A percentile compares a stretch with the other conserved stretches of the same genome.
Evolutionary conservation across 2,888 invertebrate species (phyloP).

Genomic region (Melieria crassipennis): DNA sequence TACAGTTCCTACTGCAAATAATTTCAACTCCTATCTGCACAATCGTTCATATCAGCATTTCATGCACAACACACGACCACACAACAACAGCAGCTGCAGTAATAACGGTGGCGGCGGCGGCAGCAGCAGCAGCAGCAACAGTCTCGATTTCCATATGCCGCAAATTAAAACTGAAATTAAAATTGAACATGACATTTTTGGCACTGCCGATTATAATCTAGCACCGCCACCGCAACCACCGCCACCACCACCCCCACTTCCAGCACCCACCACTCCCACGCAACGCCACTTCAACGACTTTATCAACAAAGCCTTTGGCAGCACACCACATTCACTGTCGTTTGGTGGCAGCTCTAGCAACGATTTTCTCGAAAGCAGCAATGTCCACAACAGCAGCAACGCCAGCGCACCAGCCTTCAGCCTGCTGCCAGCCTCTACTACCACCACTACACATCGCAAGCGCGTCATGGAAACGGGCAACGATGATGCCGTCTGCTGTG

Average conservation of each 20-base stretch:
- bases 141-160: conserved; percentile 23
- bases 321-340: conserved; percentile 22
- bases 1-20: conserved; percentile 24
- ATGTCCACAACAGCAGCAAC: conserved; percentile 16
- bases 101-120: neutral
- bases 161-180: conserved; percentile 53
- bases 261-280: neutral
- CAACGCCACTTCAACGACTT: conserved; percentile 46
- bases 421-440: conserved; percentile 32
- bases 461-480: conserved; percentile 37
- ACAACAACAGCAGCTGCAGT: too few relatives aligned
- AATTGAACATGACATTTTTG: conserved; percentile 48
- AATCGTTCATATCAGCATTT: conserved; percentile 22
- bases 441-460: conserved; percentile 35
- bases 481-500: conserved; percentile 54
- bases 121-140: conserved; percentile 10
- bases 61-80: too few relatives aligned
- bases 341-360: conserved; percentile 48
- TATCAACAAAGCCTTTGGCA: conserved; percentile 52
- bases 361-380: conserved; percentile 49
- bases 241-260: conserved; percentile 33
- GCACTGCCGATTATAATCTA: conserved; percentile 37
- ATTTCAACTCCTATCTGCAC: conserved; percentile 19
- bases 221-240: conserved; percentile 25
- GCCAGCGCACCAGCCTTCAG: conserved; percentile 3